Evolutionary conservation across 1,140 invertebrate genomes (phyloP), one percentile per base, ranked within the genome.

Genomic region (Rhynchophorus ferrugineus): DNA sequence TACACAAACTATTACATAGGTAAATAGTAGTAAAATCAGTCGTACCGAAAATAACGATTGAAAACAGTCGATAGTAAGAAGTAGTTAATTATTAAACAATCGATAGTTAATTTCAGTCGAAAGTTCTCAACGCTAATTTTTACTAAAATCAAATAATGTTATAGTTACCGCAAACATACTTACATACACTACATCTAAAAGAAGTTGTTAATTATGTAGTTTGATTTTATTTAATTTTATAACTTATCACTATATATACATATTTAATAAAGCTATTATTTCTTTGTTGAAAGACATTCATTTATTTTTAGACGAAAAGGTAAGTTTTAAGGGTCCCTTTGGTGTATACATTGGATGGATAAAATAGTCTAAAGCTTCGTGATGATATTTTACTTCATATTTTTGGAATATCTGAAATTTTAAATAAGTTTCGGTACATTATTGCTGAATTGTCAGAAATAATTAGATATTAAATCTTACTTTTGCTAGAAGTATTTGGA

Each of bases 271-370:
- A 29, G 11, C 5, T 29, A 29, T 29, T 29, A 29, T 29, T 29
- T n/a, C n/a, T n/a, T n/a, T n/a, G n/a, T n/a, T n/a, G n/a, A n/a
- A n/a, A n/a, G n/a, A n/a, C n/a, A n/a, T n/a, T n/a, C n/a, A n/a
- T n/a, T n/a, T n/a, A 48, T 13, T 45, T 54, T 50, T 56, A 6
- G 39, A 43, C 3, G 73, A 68, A 54, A 80, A 75, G 63, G 65
- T 74, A 13, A 83, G 70, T 64, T 72, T 77, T n/a, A 83, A 57
- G 0, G 83, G 81, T 57, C 82, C 83, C 58, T 84, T 77, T 1
- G 84, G 84, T 3, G 82, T 83, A 58, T 85, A 86, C 78, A 87
- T 85, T 0, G 83, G 82, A 67, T 84, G 78, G 18, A 84, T 76
- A 54, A 79, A 74, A 63, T 85, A 86, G 7, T 83, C 77, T 52